Evolutionary conservation across 1,140 invertebrate genomes (phyloP), one percentile per base, ranked within the genome.

Genomic region (Bombus consobrinus): DNA sequence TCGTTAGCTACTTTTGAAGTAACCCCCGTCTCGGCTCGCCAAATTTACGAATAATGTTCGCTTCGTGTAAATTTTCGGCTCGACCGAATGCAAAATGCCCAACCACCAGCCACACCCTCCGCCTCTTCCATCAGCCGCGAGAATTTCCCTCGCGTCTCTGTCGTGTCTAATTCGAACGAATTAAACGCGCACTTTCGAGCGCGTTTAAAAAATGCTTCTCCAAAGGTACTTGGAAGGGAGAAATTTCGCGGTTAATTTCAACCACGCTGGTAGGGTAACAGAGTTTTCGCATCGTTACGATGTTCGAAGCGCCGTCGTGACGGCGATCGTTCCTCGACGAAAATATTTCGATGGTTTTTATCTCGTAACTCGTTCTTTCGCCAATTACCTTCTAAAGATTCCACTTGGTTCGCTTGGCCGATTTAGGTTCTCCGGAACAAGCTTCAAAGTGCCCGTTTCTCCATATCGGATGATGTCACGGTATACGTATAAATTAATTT

Each of bases 31-130:
- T 13, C n/a, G 18, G 1, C 15, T 53, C 25, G n/a, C 13, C 32
- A 18, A 53, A 83, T 68, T 83, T 83, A 77, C 41, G 43, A 83
- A 76, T 77, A 83, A 77, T 57, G 37, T 77, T 69, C 83, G 39
- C 47, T 25, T 2, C 12, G 28, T 18, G 64, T 32, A 59, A 71
- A 83, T 78, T 43, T 41, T 41, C 47, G n/a, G 28, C 37, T 1
- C 43, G 28, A 34, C 32, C 62, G 34, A 64, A 53, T 64, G 39
- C 81, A n/a, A 41, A 73, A 72, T 59, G 8, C 9, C 66, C 39
- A 12, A n/a, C 32, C 64, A 10, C 34, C 18, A 1, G 0, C 62
- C 64, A 15, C 32, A 8, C 25, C 5, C 13, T 25, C 1, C 47
- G 5, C 43, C 43, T 39, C n/a, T 25, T 12, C 3, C 6, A 34